Conservation (phyloP, 2,113 vertebrate genomes). For the Rynchops niger region DNA sequence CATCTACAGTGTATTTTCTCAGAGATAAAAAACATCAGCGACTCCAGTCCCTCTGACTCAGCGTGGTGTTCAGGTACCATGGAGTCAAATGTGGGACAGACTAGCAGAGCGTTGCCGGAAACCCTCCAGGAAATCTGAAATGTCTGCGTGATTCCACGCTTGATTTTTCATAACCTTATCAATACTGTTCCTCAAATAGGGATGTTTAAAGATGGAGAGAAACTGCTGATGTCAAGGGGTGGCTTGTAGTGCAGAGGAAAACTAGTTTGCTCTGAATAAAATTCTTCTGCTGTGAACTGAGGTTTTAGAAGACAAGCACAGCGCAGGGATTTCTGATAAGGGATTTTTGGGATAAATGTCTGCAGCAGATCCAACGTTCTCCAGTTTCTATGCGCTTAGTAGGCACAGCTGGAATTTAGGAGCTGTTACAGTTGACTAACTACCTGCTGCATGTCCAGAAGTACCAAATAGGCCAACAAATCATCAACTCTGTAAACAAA, state of each 20-base stretch:
- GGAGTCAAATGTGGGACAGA: neutral
- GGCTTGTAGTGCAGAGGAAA: neutral
- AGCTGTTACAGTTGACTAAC: neutral
- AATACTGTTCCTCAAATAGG: neutral
- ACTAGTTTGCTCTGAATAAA: neutral
- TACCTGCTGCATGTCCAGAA: neutral
- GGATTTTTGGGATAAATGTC: neutral
- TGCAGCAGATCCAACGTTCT: neutral
- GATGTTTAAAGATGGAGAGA: neutral
- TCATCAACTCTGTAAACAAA: neutral
- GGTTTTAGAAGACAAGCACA: neutral
- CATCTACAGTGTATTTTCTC: constrained; percentile 24
- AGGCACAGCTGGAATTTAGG: neutral
- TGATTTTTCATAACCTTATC: constrained; percentile 26
- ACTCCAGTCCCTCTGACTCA: constrained; percentile 46
- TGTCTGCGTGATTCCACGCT: constrained; percentile 20
- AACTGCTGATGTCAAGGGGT: constrained; percentile 18
- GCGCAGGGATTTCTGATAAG: neutral
- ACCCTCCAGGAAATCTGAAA: constrained; percentile 26
- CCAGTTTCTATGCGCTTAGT: neutral
- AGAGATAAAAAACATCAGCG: constrained; percentile 38
- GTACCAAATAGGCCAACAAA: neutral
- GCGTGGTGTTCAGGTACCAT: constrained; percentile 21
- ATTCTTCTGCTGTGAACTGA: neutral
- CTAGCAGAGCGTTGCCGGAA: neutral